Evolutionary conservation across 2,113 vertebrate species (phyloP).

Genomic region (Rhadina sibilatrix): DNA sequence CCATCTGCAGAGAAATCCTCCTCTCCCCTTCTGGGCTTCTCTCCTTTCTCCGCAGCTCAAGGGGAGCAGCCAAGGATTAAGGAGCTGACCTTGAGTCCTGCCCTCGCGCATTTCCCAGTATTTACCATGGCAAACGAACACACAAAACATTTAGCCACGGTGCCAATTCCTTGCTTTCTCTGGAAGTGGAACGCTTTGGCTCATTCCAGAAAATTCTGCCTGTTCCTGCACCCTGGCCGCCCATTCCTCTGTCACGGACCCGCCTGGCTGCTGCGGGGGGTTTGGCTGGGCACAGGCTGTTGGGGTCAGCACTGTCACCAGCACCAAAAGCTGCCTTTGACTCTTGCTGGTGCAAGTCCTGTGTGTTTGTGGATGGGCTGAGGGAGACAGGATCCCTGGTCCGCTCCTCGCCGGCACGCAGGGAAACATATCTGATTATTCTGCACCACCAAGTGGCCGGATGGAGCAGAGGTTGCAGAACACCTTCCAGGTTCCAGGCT

Average conservation of each 20-base stretch:
- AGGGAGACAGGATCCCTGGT: background rate
- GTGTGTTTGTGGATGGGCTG: background rate
- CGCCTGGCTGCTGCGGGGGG: accelerated
- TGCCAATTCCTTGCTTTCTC: background rate
- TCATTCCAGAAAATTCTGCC: background rate
- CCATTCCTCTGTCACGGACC: background rate
- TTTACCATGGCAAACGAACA: background rate
- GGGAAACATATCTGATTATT: conserved; percentile 75
- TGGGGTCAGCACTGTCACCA: background rate
- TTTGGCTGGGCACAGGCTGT: background rate
- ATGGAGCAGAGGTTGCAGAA: conserved; percentile 55
- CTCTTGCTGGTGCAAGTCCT: background rate
- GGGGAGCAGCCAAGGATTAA: background rate
- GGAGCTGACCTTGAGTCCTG: background rate
- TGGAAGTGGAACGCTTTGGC: background rate
- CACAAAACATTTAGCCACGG: background rate
- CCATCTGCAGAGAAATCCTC: background rate
- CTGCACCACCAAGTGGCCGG: conserved; percentile 80
- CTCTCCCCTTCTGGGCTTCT: background rate
- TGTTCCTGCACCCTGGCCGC: background rate
- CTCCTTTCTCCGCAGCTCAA: background rate
- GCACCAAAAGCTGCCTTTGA: background rate
- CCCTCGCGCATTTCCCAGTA: background rate
- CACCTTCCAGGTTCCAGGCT: background rate
- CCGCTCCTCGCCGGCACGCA: background rate